Percentiles rank a stretch among this genome's conserved stretches.
Conservation (phyloP, 2,888 invertebrate species). For the Abrostola tripartita region DNA sequence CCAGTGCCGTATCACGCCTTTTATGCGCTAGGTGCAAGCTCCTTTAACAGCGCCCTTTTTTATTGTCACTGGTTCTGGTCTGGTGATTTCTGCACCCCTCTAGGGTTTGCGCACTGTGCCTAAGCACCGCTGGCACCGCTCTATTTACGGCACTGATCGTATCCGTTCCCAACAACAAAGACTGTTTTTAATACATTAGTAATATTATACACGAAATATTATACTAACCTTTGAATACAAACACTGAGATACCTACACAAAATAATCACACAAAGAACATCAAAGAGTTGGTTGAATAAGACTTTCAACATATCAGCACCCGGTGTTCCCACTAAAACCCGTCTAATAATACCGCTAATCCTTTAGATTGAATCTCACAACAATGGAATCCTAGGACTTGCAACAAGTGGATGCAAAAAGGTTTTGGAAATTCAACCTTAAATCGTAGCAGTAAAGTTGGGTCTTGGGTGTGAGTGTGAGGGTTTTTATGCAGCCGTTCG, state of each 20-base stretch:
- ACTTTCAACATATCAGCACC: slow-evolving; percentile 12
- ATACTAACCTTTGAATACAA: too few species aligned
- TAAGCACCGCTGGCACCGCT: too few species aligned
- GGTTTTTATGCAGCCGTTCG: slow-evolving; percentile 29
- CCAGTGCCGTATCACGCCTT: too few species aligned
- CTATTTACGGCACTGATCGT: too few species aligned
- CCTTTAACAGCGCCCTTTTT: too few species aligned
- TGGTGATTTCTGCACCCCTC: too few species aligned
- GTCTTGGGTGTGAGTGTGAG: slow-evolving; percentile 15
- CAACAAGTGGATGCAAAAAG: slow-evolving; percentile 53
- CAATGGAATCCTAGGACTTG: slow-evolving; percentile 47
- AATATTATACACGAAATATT: too few species aligned
- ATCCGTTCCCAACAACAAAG: too few species aligned
- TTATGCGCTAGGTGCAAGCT: too few species aligned
- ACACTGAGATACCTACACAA: not conserved
- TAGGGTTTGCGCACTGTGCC: too few species aligned
- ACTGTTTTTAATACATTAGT: too few species aligned
- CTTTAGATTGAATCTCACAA: slow-evolving; percentile 61
- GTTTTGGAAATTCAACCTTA: slow-evolving; percentile 30
- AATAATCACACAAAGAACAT: not conserved
- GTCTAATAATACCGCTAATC: slow-evolving; percentile 60
- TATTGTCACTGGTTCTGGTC: too few species aligned
- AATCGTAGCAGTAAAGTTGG: not conserved
- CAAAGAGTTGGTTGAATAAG: slow-evolving; percentile 5
- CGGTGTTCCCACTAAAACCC: slow-evolving; percentile 35